Conservation (phyloP, 2,113 vertebrate genomes). For the Xerus inauris region DNA sequence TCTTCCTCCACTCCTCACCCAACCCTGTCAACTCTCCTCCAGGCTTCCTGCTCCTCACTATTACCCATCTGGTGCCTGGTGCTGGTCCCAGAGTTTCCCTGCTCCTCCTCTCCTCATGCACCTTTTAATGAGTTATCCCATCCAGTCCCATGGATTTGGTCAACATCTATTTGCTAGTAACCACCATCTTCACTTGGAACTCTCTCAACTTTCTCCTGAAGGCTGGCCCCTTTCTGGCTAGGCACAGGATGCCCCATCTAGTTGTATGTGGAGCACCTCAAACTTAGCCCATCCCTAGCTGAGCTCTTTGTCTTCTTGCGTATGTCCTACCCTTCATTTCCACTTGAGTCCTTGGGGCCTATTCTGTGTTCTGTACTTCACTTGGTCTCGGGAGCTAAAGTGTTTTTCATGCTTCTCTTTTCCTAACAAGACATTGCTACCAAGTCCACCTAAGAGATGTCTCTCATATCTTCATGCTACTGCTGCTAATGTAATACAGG, state of each 20-base stretch:
- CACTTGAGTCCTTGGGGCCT: not conserved
- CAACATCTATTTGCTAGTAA: not conserved
- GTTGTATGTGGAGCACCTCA: not conserved
- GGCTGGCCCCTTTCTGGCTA: not conserved
- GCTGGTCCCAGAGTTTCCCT: not conserved
- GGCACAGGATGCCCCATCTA: not conserved
- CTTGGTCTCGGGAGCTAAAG: not conserved
- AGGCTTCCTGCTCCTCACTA: not conserved
- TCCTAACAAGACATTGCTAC: not conserved
- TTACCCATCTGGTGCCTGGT: not conserved
- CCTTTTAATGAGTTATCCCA: not conserved
- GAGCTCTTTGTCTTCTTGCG: not conserved
- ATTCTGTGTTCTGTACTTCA: not conserved
- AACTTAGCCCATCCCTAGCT: not conserved
- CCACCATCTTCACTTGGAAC: not conserved
- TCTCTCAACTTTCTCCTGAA: not conserved
- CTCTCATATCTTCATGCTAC: not conserved
- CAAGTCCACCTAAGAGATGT: not conserved
- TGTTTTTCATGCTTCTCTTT: not conserved
- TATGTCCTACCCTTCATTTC: not conserved
- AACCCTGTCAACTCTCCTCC: not conserved
- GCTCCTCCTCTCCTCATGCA: not conserved
- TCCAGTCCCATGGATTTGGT: too few relatives aligned
- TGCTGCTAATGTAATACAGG: not conserved
- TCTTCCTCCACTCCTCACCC: not conserved